These are phyloP conservation scores for Neosilurus mollespiculum DNA, from an alignment of 2,797 vertebrate genomes.

Conservation along the genomic window DNA sequence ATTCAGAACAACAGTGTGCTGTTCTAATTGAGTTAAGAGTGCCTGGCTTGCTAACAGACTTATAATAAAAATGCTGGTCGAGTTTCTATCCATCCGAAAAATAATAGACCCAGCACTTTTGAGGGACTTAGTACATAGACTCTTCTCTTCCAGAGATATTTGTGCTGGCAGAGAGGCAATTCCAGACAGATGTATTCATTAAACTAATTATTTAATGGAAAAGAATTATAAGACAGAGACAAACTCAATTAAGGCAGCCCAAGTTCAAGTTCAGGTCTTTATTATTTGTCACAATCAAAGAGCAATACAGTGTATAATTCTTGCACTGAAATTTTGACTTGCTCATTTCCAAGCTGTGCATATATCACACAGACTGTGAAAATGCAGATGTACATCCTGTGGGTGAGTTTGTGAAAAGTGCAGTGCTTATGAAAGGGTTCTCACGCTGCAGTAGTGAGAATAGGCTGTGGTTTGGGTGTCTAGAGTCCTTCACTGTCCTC, in stretches of 20 bases:
- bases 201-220: background rate
- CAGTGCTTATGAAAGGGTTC: background rate
- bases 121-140: background rate
- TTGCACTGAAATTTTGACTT: background rate
- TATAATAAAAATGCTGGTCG: background rate
- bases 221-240: background rate
- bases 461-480: background rate
- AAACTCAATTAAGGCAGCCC: background rate
- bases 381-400: background rate
- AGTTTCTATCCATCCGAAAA: too few species aligned
- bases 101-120: background rate
- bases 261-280: background rate
- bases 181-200: background rate
- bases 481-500: background rate
- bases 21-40: background rate
- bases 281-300: background rate
- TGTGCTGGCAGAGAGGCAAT: slow-evolving; percentile 7
- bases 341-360: background rate
- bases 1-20: background rate
- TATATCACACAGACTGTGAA: background rate
- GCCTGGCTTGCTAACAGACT: background rate
- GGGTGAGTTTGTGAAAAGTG: background rate
- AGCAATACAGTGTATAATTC: background rate
- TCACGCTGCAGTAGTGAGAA: background rate
- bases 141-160: background rate